Base-by-base conservation (phyloP, 2,888 invertebrate genomes). In the Catocala nupta region DNA sequence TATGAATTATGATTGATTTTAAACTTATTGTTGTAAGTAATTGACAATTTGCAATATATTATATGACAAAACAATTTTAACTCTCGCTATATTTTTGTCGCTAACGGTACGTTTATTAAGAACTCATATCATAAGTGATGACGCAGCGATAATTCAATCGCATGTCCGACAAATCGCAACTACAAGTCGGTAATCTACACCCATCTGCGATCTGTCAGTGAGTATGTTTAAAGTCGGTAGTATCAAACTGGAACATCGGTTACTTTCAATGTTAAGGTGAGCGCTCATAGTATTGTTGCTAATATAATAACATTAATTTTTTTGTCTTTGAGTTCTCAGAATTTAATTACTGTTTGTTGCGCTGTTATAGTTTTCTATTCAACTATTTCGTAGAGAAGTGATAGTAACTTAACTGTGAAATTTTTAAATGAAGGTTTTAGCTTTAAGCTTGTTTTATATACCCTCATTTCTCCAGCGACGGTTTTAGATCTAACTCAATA, bases 261-360 rank as follows among this genome's bases (percentile, higher is more conserved):
- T 64, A 63, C 66, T 67, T 78, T 78, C 74, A 78, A 67, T 73
- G 71, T 73, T 68, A 71, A 70, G 68, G 68, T 68, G 59, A 68
- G 59, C 51, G 44, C 51, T 60, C 64, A 75, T 25, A 63, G 65
- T 53, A 70, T 75, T 76, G 67, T 72, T 73, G 53, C 7, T 16
- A 55, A 56, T 11, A 47, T 55, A 65, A 58, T 43, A 9, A 59
- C 50, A 48, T 64, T 45, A 48, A 59, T 70, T 51, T 59, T 50
- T 65, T 72, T 75, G 76, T 75, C 54, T 58, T 42, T 48, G 11
- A 44, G 33, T 70, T 75, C 75, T 64, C 78, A 73, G 52, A 7
- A 60, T 67, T 65, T 67, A 70, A 78, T 63, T 44, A 69, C 51
- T 42, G 48, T 51, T 75, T 47, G 55, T 66, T 66, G 56, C 44